Evolutionary conservation across 2,113 vertebrate genomes (phyloP).

Genomic region (Peromyscus californicus): DNA sequence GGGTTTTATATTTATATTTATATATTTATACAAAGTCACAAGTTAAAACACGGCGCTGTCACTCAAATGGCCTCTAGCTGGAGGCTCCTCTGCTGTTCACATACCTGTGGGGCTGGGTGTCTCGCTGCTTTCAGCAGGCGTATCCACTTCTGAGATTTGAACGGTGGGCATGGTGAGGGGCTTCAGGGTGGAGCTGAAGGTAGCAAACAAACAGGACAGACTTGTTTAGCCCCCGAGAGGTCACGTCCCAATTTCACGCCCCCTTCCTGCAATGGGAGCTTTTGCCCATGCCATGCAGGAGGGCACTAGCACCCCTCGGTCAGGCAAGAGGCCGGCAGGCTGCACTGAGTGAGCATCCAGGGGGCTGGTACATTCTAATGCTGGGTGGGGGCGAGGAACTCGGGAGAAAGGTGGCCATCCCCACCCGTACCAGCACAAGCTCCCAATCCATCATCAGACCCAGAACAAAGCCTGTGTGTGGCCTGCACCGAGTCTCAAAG

Average conservation of each 20-base stretch:
- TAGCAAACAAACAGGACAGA: neutral
- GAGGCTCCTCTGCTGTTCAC: rapidly evolving
- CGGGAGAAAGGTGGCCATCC: neutral
- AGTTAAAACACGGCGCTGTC: neutral
- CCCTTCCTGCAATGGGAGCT: neutral
- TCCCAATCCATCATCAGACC: neutral
- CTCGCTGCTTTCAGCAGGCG: rapidly evolving
- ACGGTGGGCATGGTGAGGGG: constrained; percentile 86
- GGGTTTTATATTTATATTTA: neutral
- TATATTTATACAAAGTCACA: neutral
- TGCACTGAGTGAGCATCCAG: neutral
- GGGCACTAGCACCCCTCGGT: neutral
- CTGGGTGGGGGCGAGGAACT: neutral
- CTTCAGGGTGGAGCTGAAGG: constrained; percentile 84
- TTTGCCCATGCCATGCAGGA: neutral
- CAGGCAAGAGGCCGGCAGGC: neutral
- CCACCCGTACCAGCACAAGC: constrained; percentile 9
- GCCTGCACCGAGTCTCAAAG: neutral
- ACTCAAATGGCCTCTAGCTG: rapidly evolving
- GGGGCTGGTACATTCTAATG: neutral
- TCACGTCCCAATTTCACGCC: neutral
- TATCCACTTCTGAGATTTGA: constrained; percentile 80
- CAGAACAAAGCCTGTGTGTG: neutral
- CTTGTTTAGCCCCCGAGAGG: neutral
- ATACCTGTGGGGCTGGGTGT: constrained; percentile 61